Evolutionary conservation across 2,888 invertebrate species (phyloP), one percentile per base, ranked within the genome.

Genomic region (Zygothrica quintamaculata): DNA sequence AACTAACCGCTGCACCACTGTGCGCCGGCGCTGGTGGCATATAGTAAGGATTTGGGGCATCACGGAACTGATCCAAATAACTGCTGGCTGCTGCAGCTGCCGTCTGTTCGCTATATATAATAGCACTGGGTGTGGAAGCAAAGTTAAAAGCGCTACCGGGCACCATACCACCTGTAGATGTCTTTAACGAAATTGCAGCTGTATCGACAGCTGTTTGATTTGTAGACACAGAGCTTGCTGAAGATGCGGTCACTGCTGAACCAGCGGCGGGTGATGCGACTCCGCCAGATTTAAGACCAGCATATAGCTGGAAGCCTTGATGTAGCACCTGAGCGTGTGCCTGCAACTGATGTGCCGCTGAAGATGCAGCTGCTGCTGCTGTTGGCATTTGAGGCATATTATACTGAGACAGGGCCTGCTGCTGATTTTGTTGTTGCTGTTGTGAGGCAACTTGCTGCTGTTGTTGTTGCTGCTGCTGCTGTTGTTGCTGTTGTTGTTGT

Each of bases 91-190:
- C 94, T 5, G 81, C 93, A 9, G 93, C 89, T 9, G 88, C 82
- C 7, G 84, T 56, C 50, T 89, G 89, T 39, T 89, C 89, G 1
- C 89, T 88, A 47, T 89, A 90, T 0, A 90, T 89, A 84, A 95
- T 91, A 2, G 92, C 91, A 60, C 93, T 92, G 2, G 94, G 92
- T 0, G 95, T 92, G 2, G 95, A 93, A 12, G 95, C 95, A 87
- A 96, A 97, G 89, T 96, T 96, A 82, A 96, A 97, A 47, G 96
- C 96, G 91, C 96, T 96, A 18, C 95, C 94, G 5, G 96, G 94
- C 68, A 96, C 95, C 88, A 95, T 94, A 77, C 94, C 71, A 1
- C 80, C 93, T 3, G 93, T 92, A 8, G 93, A 92, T 44, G 95
- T 94, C 78, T 95, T 93, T 43, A 95, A 88, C 8, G 94, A 92